Evolutionary conservation across 2,113 vertebrate species (phyloP).

Genomic region (Tinamus guttatus): DNA sequence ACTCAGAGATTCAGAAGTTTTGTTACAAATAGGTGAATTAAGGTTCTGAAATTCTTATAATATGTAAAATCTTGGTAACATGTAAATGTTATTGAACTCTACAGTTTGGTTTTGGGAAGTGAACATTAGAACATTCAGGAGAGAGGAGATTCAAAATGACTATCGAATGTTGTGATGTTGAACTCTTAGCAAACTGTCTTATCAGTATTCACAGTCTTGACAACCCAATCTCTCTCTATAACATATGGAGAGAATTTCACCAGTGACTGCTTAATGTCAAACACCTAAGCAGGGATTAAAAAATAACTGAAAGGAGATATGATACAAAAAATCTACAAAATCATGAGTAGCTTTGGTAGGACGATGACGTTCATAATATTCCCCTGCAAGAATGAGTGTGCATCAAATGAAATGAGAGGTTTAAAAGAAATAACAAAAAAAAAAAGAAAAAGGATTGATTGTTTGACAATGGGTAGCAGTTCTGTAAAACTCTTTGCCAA

Average conservation of each 20-base stretch:
- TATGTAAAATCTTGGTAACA: not conserved
- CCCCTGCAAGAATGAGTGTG: not conserved
- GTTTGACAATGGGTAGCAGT: not conserved
- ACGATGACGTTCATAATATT: accelerated
- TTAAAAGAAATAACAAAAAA: not conserved
- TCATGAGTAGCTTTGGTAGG: not conserved
- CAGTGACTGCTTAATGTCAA: not conserved
- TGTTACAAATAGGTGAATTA: not conserved
- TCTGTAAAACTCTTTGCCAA: conserved; percentile 6
- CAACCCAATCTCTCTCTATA: not conserved
- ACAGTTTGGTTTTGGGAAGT: not conserved
- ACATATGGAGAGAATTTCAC: not conserved
- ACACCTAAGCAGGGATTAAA: not conserved
- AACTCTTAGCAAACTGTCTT: not conserved
- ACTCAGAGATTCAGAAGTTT: not conserved
- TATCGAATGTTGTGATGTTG: not conserved
- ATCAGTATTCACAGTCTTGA: not conserved
- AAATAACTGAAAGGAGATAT: not conserved
- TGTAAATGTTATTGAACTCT: not conserved
- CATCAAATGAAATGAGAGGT: not conserved
- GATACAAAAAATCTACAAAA: not conserved
- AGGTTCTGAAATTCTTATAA: not conserved
- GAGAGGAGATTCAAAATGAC: not conserved
- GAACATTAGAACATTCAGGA: not conserved
- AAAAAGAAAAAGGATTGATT: not conserved